phyloP scores from a whole-genome alignment of 2,888 invertebrate genomes.

The Monopis laevigella region DNA sequence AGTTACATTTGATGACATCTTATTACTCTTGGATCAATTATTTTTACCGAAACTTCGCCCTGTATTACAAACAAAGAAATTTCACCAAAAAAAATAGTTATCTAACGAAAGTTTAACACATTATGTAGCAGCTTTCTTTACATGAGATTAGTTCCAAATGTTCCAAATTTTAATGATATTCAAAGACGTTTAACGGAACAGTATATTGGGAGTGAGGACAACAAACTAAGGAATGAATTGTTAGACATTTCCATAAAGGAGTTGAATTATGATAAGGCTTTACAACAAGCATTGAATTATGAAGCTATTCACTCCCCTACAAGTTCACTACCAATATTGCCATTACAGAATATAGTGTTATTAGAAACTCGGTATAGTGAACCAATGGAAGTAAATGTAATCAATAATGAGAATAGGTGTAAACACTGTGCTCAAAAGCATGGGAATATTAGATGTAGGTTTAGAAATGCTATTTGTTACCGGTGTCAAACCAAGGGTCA shows the following conservation, averaged over 20 bases:
- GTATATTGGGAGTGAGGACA: conserved; percentile 7
- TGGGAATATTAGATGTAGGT: conserved; percentile 9
- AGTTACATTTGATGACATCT: too few relatives aligned
- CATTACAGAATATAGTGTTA: background rate
- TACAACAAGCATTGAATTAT: conserved; percentile 11
- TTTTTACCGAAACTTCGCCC: conserved; percentile 15
- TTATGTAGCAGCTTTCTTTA: conserved; percentile 2
- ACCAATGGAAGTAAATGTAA: conserved; percentile 13
- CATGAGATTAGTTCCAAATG: conserved; percentile 7
- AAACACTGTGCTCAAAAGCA: conserved; percentile 12
- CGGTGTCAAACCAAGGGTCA: conserved; percentile 13
- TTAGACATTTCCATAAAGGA: background rate
- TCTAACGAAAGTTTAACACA: conserved; percentile 1
- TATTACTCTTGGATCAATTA: too few relatives aligned
- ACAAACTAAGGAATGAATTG: conserved; percentile 1
- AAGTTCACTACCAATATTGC: background rate
- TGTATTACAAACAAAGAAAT: conserved; percentile 13
- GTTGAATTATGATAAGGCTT: conserved; percentile 1
- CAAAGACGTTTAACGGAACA: conserved; percentile 4
- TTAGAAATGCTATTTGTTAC: conserved; percentile 14
- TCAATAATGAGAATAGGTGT: conserved; percentile 3
- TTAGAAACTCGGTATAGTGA: background rate
- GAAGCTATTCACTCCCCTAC: background rate
- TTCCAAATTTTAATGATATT: conserved; percentile 6
- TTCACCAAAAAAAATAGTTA: conserved; percentile 11